Percentiles rank a stretch among this genome's conserved stretches.
Evolutionary conservation across 2,888 invertebrate genomes (phyloP).

Genomic region (Trachelus tabidus): DNA sequence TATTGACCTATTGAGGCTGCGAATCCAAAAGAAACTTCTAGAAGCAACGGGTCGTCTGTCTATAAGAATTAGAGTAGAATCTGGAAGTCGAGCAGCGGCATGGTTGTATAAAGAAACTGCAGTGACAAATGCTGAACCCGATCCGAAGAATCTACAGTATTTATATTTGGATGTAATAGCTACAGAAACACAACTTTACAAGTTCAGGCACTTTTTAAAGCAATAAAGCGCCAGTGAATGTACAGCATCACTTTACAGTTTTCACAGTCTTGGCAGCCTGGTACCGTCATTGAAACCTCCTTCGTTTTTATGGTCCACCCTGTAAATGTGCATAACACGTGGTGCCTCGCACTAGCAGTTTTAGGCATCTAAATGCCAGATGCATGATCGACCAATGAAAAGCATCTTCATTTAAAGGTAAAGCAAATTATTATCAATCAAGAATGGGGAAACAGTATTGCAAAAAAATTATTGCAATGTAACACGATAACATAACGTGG

Average conservation of each 20-base stretch:
- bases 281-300: background rate
- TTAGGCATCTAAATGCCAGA: background rate
- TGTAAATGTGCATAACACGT: background rate
- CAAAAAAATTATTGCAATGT: background rate
- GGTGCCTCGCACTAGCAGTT: background rate
- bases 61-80: slow-evolving; percentile 70
- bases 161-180: slow-evolving; percentile 72
- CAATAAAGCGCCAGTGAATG: slow-evolving; percentile 28
- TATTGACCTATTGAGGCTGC: slow-evolving; percentile 63
- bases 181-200: slow-evolving; percentile 68
- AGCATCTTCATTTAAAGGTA: background rate
- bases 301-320: background rate
- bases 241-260: background rate
- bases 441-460: background rate
- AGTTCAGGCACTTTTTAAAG: slow-evolving; percentile 67
- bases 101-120: slow-evolving; percentile 77
- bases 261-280: background rate
- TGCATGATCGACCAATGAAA: background rate
- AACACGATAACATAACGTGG: background rate
- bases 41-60: slow-evolving; percentile 68
- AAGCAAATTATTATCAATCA: background rate
- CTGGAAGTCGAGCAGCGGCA: slow-evolving; percentile 70
- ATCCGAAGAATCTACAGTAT: slow-evolving; percentile 68
- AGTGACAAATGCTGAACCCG: slow-evolving; percentile 68
- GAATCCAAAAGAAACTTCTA: slow-evolving; percentile 69